Base-by-base conservation (phyloP, 2,888 invertebrate genomes). In the Drosophila neutralis region DNA sequence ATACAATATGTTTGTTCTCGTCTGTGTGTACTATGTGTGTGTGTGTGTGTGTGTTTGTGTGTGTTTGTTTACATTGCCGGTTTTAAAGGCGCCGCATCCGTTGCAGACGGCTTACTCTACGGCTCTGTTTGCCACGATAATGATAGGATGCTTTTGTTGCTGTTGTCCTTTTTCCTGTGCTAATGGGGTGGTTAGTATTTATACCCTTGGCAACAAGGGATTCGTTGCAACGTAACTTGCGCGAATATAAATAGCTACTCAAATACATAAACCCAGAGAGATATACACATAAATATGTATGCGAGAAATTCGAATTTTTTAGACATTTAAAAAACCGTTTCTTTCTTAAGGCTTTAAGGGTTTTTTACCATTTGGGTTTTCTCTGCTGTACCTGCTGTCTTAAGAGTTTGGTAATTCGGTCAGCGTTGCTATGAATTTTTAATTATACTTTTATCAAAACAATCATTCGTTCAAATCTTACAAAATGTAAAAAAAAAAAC, bases 151-250 rank as follows among this genome's bases (percentile, higher is more conserved):
- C 38, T 27, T 24, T 52, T 21, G 15, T 52, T 40, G 13, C 21
- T 10, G 11, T 27, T 36, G 13, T 58, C 40, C 13, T 36, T 27
- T 51, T 51, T 45, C 15, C 31, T 31, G 31, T 57, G 42, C n/a
- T 57, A 31, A 31, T 31, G 38, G 73, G 73, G 73, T 73, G 62
- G 73, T 68, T 73, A 36, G 31, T 24, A 59, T 54, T 54, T 51
- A 40, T 40, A 35, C 60, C 60, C 69, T 31, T 42, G 42, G 31
- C 42, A 33, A 57, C 57, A 57, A 40, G 6, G 21, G 42, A 31
- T 21, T 57, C 7, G 21, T 31, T 21, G 21, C 27, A 60, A 38
- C 48, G 27, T 45, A 18, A 27, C 21, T 15, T 35, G 10, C 36
- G 15, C 52, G 35, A 29, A 57, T 63, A 58, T 45, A 29, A 63